Evolutionary conservation across 1,140 invertebrate genomes (phyloP).

Genomic region (Trachymyrmex cornetzi): DNA sequence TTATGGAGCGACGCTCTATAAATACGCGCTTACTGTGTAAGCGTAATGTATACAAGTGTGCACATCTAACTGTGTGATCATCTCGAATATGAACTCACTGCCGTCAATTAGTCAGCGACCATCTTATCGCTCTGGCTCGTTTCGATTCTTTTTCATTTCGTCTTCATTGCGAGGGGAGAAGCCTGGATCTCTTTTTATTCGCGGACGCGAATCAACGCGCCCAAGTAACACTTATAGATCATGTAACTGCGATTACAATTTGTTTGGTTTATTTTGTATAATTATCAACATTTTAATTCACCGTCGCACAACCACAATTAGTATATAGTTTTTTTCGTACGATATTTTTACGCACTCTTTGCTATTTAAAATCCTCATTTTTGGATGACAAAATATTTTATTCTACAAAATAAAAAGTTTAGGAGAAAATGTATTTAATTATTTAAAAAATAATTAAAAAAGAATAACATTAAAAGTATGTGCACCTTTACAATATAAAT

Average conservation of each 20-base stretch:
- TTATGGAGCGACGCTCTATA: constrained; percentile 65
- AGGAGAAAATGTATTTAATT: neutral
- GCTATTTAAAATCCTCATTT: neutral
- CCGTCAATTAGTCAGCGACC: constrained; percentile 64
- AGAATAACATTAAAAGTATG: neutral
- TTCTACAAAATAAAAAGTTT: neutral
- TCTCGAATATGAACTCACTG: constrained; percentile 33
- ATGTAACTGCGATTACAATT: constrained; percentile 35
- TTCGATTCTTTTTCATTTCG: neutral
- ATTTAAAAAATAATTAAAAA: neutral
- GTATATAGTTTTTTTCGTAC: neutral
- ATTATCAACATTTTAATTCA: constrained; percentile 54
- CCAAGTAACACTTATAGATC: constrained; percentile 30
- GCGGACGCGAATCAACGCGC: constrained; percentile 13
- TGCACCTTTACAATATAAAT: neutral
- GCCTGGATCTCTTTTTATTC: constrained; percentile 25
- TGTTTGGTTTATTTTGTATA: neutral
- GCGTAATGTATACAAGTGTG: constrained; percentile 60
- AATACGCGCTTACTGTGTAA: constrained; percentile 73
- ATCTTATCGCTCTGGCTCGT: constrained; percentile 20
- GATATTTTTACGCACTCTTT: neutral
- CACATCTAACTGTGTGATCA: constrained; percentile 21
- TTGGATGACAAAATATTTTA: neutral
- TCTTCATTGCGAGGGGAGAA: neutral
- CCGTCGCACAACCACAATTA: constrained; percentile 12